These are phyloP conservation scores for Acanthococcus lagerstroemiae DNA, from an alignment of 2,888 invertebrate species.

Conservation along the genomic window DNA sequence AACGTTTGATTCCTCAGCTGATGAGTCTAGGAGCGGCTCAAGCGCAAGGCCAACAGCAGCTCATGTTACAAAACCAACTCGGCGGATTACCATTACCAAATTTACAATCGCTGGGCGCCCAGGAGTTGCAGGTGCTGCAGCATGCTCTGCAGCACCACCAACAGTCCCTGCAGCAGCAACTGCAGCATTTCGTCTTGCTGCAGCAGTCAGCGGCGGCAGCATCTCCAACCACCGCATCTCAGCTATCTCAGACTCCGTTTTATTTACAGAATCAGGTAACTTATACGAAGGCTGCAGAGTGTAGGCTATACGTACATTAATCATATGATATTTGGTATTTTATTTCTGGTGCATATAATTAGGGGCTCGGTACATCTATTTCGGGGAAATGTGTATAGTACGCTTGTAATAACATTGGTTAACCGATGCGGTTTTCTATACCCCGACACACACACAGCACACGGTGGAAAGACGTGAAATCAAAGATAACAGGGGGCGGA, in stretches of 20 bases:
- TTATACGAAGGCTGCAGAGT: too few relatives aligned
- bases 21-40: conserved; percentile 24
- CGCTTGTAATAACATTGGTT: too few relatives aligned
- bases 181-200: conserved; percentile 57
- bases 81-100: conserved; percentile 7
- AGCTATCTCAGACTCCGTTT: conserved; percentile 56
- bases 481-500: too few relatives aligned
- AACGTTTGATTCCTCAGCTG: conserved; percentile 10
- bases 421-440: too few relatives aligned
- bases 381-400: too few relatives aligned
- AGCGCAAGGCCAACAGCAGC: conserved; percentile 25
- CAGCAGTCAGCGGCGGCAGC: conserved; percentile 40
- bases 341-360: too few relatives aligned
- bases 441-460: too few relatives aligned
- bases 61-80: conserved; percentile 18
- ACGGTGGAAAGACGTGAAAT: too few relatives aligned
- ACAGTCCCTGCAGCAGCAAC: conserved; percentile 40
- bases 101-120: conserved; percentile 41
- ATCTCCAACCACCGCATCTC: conserved; percentile 30
- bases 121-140: conserved; percentile 44
- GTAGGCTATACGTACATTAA: too few relatives aligned
- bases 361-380: too few relatives aligned
- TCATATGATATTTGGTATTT: too few relatives aligned
- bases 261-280: conserved; percentile 66
- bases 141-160: conserved; percentile 49